Evolutionary conservation across 2,113 vertebrate species (phyloP), one percentile per base, ranked within the genome.

Genomic region (Rallus limicola): DNA sequence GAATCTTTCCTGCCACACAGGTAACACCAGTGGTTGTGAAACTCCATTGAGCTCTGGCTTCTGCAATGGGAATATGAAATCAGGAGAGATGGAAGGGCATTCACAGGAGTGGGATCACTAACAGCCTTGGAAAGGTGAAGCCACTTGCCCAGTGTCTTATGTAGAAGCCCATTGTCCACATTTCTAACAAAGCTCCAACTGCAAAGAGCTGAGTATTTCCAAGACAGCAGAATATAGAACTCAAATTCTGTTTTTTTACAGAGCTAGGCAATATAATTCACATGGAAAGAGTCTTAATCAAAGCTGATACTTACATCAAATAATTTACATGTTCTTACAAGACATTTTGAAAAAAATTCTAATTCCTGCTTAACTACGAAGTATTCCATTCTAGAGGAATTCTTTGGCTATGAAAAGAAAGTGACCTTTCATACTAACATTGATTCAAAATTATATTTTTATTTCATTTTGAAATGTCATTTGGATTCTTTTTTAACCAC

Each of bases 391-490:
- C 79, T 46, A 88, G 64, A 67, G 68, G n/a, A 40, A 67, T 18
- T 75, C 88, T 90, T 86, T 86, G 68, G 71, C 92, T 78, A 70
- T 36, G 59, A 88, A 95, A 93, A 88, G 36, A 50, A 89, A 92
- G 55, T 86, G 85, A 95, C 86, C 94, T 97, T 93, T 95, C 82
- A 75, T 84, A 88, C 63, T 86, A 95, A 88, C 79, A 92, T 78
- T 93, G 90, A 95, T 93, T 88, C 68, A 88, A 93, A 95, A 75
- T 86, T 18, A 75, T 77, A 75, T 94, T 95, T 92, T 95, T 88
- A 89, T 92, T 97, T 92, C 42, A 82, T 91, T 92, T 90, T 77
- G 59, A 96, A 92, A 92, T 96, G 76, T 93, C 85, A 94, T 88
- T 94, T 89, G 76, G 34, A 46, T 88, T 69, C 29, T 70, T 91